These are phyloP conservation scores for Oxystoma pomonae DNA, from an alignment of 2,888 invertebrate genomes.

Conservation along the genomic window DNA sequence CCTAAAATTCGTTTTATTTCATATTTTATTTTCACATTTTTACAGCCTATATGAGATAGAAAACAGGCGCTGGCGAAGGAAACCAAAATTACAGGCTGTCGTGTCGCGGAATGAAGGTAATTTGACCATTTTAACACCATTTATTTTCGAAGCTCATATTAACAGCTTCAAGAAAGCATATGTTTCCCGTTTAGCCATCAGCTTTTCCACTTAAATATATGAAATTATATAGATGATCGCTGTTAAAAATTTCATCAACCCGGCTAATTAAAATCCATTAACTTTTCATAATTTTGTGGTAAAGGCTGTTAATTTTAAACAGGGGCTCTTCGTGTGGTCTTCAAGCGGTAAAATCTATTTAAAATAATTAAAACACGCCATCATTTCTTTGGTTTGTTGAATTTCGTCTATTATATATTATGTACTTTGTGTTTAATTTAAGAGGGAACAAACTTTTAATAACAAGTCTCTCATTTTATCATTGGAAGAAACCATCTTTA, in stretches of 20 bases:
- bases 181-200: constrained; percentile 19
- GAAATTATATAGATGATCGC: constrained; percentile 20
- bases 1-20: too few relatives aligned
- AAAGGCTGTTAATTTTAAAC: background rate
- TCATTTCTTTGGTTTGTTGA: background rate
- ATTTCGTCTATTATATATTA: too few relatives aligned
- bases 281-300: constrained; percentile 1
- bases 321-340: background rate
- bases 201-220: constrained; percentile 5
- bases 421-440: too few relatives aligned
- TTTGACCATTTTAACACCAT: constrained; percentile 46
- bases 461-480: too few relatives aligned
- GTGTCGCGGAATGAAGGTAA: constrained; percentile 42
- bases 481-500: too few relatives aligned
- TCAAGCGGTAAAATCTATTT: background rate
- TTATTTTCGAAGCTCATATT: constrained; percentile 40
- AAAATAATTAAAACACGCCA: background rate
- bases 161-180: constrained; percentile 33
- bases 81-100: constrained; percentile 48
- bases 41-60: background rate
- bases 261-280: constrained; percentile 17
- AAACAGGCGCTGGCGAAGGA: constrained; percentile 34
- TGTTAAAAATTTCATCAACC: constrained; percentile 17
- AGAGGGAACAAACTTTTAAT: too few relatives aligned
- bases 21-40: background rate